phyloP scores from a whole-genome alignment of 1,140 invertebrate species.

The Pteromalus puparum region DNA sequence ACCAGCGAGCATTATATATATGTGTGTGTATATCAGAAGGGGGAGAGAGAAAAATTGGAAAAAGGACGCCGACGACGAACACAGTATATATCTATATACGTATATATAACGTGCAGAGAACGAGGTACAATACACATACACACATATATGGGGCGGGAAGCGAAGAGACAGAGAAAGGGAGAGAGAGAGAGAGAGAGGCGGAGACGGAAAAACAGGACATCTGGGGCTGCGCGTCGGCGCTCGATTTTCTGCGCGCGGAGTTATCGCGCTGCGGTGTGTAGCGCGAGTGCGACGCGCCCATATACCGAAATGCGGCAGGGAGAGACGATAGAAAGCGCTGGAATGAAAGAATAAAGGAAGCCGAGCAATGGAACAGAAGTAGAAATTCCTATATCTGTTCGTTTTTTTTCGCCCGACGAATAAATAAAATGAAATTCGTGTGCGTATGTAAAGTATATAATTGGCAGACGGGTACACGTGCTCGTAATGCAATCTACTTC shows the following conservation, averaged over 20 bases:
- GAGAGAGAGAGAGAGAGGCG: not conserved
- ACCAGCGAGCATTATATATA: too few relatives aligned
- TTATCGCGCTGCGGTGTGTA: not conserved
- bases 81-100: too few relatives aligned
- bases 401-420: not conserved
- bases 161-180: not conserved
- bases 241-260: conserved; percentile 38
- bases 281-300: not conserved
- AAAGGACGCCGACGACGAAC: not conserved
- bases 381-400: conserved; percentile 5
- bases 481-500: not conserved
- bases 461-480: too few relatives aligned
- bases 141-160: not conserved
- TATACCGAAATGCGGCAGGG: conserved; percentile 4
- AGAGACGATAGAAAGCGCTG: not conserved
- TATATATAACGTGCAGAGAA: not conserved
- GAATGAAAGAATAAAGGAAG: not conserved
- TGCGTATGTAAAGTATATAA: too few relatives aligned
- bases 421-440: conserved; percentile 19
- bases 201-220: conserved; percentile 36
- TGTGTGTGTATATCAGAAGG: not conserved
- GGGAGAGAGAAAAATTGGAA: not conserved
- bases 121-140: not conserved
- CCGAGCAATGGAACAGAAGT: not conserved
- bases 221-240: conserved; percentile 24